Percentiles rank a stretch among this genome's conserved stretches.
Conservation (phyloP, 2,113 vertebrate genomes). For the Nothocercus julius region DNA sequence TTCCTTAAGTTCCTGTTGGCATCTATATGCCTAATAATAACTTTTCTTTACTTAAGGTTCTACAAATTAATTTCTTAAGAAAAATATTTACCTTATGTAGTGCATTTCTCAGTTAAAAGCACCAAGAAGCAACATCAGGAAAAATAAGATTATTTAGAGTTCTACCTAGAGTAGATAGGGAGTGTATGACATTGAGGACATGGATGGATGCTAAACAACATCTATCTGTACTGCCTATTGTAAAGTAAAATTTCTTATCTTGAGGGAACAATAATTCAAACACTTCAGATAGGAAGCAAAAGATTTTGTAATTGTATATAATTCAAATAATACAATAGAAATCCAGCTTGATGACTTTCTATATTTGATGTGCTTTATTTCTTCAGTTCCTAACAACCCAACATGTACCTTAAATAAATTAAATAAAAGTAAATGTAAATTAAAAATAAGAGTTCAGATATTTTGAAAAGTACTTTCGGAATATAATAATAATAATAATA, state of each 20-base stretch:
- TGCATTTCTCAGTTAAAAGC: background rate
- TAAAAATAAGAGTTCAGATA: background rate
- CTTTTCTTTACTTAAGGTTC: background rate
- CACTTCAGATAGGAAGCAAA: background rate
- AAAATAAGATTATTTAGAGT: background rate
- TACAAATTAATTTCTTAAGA: background rate
- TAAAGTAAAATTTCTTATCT: background rate
- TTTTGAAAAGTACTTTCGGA: background rate
- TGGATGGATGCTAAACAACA: too few species aligned
- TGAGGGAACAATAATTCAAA: background rate
- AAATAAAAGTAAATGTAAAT: background rate
- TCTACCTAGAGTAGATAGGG: background rate
- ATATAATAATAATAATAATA: too few species aligned
- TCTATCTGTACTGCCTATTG: background rate
- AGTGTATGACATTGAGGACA: background rate
- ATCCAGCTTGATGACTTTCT: background rate
- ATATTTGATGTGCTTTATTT: background rate
- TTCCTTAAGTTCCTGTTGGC: too few species aligned
- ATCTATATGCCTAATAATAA: background rate
- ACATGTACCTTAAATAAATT: background rate
- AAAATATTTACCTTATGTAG: background rate
- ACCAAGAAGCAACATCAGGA: background rate
- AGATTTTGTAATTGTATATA: background rate
- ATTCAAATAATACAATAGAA: background rate
- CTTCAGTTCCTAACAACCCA: background rate